Conservation (phyloP, 2,113 vertebrate species). For the Euleptes europaea region DNA sequence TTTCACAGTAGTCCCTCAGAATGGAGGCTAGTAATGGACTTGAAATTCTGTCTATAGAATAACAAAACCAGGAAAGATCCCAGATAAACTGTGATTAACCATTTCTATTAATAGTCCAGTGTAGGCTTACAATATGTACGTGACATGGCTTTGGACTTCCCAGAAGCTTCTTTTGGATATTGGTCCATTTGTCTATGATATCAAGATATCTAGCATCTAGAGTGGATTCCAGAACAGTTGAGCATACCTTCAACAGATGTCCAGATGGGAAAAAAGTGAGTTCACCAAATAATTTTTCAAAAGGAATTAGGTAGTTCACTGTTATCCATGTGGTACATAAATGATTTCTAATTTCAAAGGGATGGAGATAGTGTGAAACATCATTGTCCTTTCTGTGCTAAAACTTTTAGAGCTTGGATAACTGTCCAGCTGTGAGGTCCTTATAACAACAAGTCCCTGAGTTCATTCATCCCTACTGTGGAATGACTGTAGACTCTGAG, state of each 20-base stretch:
- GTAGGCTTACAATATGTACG: not conserved
- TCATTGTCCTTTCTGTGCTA: not conserved
- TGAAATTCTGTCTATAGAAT: not conserved
- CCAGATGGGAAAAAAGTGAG: not conserved
- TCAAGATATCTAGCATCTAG: not conserved
- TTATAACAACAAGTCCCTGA: not conserved
- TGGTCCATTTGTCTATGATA: not conserved
- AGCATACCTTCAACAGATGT: not conserved
- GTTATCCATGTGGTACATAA: not conserved
- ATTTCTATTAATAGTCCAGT: not conserved
- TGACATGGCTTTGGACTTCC: not conserved
- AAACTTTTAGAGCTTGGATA: not conserved
- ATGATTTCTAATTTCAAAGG: not conserved
- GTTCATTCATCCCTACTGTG: conserved; percentile 27
- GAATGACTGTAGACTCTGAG: conserved; percentile 22
- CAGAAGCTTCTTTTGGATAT: not conserved
- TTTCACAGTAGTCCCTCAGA: not conserved
- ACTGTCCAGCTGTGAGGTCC: not conserved
- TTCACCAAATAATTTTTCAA: not conserved
- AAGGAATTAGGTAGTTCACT: not conserved
- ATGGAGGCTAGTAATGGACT: not conserved
- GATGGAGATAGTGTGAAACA: not conserved
- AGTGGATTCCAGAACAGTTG: not conserved
- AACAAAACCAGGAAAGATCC: not conserved
- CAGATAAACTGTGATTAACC: not conserved